A percentile compares a stretch with the other conserved stretches of the same genome.
Evolutionary conservation across 92 coral and sea anemone species (phyloP).

Genomic region (Epizoanthus fatuus): DNA sequence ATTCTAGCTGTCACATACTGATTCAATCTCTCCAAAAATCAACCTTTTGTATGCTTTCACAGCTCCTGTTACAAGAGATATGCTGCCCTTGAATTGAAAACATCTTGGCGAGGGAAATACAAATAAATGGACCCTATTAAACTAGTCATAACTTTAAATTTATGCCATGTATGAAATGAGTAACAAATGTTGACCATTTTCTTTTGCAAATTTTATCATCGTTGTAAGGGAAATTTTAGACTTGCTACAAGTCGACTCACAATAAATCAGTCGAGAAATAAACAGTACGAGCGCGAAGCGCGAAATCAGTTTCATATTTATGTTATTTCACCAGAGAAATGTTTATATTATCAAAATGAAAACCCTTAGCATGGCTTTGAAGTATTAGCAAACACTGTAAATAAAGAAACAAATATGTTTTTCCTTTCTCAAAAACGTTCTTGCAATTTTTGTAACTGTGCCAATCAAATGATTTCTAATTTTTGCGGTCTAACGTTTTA

Average conservation of each 20-base stretch:
- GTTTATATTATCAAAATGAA: not conserved
- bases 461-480: too few species aligned
- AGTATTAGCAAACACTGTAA: conserved; percentile 27
- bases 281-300: too few species aligned
- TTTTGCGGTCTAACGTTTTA: not conserved
- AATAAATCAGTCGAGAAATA: too few species aligned
- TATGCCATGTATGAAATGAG: too few species aligned
- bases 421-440: not conserved
- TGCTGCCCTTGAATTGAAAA: not conserved
- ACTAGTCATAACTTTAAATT: too few species aligned
- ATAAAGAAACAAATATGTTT: not conserved
- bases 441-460: not conserved
- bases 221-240: too few species aligned
- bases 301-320: too few species aligned
- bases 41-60: not conserved
- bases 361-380: not conserved
- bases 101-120: conserved; percentile 7
- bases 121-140: not conserved
- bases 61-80: not conserved
- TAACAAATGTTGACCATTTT: too few species aligned
- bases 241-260: too few species aligned
- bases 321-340: not conserved
- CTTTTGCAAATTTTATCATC: too few species aligned
- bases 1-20: not conserved
- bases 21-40: conserved; percentile 1